A percentile compares a stretch with the other conserved stretches of the same genome.
Evolutionary conservation across 2,888 invertebrate genomes (phyloP).

Genomic region (Ceraclea dissimilis): DNA sequence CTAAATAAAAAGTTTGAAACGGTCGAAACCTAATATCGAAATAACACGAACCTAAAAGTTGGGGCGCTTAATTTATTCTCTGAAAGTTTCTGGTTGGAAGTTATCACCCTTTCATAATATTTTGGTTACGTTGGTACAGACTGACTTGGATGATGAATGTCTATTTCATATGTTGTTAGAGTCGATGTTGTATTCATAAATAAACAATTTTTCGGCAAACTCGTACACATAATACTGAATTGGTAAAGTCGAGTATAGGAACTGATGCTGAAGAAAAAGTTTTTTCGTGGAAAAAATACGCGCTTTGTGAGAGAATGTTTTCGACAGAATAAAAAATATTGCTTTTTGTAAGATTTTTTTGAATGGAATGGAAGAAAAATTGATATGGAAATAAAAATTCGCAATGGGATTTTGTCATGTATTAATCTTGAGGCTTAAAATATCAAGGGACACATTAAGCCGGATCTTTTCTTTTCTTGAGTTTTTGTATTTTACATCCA

Average conservation of each 20-base stretch:
- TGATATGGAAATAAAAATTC: not conserved
- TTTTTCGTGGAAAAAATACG: too few relatives aligned
- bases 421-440: not conserved
- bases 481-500: too few relatives aligned
- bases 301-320: too few relatives aligned
- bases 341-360: constrained; percentile 2
- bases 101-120: constrained; percentile 13
- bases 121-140: too few relatives aligned
- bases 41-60: constrained; percentile 25
- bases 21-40: constrained; percentile 24
- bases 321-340: constrained; percentile 10
- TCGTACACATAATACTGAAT: not conserved
- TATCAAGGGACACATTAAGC: too few relatives aligned
- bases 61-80: constrained; percentile 22
- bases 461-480: too few relatives aligned
- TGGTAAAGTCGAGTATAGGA: too few relatives aligned
- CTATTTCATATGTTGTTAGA: constrained; percentile 24
- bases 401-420: too few relatives aligned
- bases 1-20: constrained; percentile 2
- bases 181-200: constrained; percentile 25
- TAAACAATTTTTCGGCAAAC: constrained; percentile 22
- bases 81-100: constrained; percentile 19
- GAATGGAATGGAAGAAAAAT: not conserved
- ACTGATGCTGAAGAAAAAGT: too few relatives aligned
- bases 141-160: constrained; percentile 21